These are phyloP conservation scores for Bostrychus sinensis DNA, from an alignment of 2,113 vertebrate genomes.

Conservation along the genomic window DNA sequence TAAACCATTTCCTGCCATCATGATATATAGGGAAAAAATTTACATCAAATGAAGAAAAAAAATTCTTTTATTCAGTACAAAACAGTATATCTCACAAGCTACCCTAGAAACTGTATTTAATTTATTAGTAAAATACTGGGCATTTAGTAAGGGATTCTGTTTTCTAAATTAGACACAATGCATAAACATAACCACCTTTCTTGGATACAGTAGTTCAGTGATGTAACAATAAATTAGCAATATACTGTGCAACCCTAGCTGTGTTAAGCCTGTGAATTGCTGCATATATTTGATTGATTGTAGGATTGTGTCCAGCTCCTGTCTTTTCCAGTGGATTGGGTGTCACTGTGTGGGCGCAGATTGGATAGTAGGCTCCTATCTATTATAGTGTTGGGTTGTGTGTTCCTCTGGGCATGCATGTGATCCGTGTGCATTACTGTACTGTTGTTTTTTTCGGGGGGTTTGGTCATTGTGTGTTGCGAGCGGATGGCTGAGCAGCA, in stretches of 20 bases:
- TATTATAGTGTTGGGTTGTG: conserved; percentile 25
- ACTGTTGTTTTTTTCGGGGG: not conserved
- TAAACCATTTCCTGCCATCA: no score
- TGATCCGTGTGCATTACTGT: conserved; percentile 12
- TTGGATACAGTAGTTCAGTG: no score
- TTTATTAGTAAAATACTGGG: no score
- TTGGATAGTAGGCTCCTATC: not conserved
- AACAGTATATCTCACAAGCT: no score
- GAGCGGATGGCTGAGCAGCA: conserved; percentile 46
- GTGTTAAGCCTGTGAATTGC: conserved; percentile 43
- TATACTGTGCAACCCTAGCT: not conserved
- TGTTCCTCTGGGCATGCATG: conserved; percentile 21
- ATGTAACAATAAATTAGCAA: no score
- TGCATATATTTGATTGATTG: conserved; percentile 34
- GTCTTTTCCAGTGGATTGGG: conserved; percentile 37
- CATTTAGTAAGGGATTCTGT: no score
- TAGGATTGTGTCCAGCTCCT: conserved; percentile 45
- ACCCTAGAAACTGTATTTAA: no score
- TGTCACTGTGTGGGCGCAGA: conserved; percentile 6
- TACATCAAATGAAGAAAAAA: no score
- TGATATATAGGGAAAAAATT: no score
- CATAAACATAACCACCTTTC: no score
- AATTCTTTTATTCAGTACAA: no score
- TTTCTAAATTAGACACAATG: no score
- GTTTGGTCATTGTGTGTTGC: conserved; percentile 21